Base-by-base conservation (phyloP, 2,113 vertebrate genomes). In the Scortum barcoo region DNA sequence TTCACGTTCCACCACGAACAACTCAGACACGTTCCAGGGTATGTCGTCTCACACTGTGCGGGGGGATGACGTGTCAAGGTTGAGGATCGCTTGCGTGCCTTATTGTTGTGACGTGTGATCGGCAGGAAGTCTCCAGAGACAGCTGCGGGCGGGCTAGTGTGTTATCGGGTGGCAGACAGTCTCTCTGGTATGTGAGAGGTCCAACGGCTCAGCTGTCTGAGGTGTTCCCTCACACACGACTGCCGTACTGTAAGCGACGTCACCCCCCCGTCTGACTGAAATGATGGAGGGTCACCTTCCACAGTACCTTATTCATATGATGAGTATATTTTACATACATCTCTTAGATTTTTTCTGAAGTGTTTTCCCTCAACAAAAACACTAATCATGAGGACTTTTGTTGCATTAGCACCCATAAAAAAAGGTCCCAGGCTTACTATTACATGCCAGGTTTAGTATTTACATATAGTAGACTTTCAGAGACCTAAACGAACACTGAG, bases 81-180 rank as follows among this genome's bases (percentile, higher is more conserved):
- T 69, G 30, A 58, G 56, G 81, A 67, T 88, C 54, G 2, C 42
- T 72, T 69, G 67, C 22, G 46, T 3, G 33, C 67, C 54, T 88
- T 63, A 76, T 80, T 81, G 66, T 90, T 88, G 42, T 83, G 68
- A 80, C 58, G 63, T 74, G 50, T 69, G 80, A 82, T 72, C 72
- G 85, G 66, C 74, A 72, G 74, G 65, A 60, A 33, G 78, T 78
- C 72, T 62, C 36, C 28, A 11, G 19, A 56, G 78, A 88, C 92
- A 93, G 92, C 87, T 94, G 92, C 81, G 54, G 44, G 63, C 5
- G 17, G 71, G 63, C 38, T 85, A 58, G 56, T 44, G 51, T 88
- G 88, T 91, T 83, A 65, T 44, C 28, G 42, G 62, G 70, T 26
- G 70, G 50, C 26, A 20, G 28, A n/a, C n/a, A 36, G 13, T 13